These are phyloP conservation scores for Phaonia tiefii DNA, from an alignment of 2,888 invertebrate species.

Conservation along the genomic window DNA sequence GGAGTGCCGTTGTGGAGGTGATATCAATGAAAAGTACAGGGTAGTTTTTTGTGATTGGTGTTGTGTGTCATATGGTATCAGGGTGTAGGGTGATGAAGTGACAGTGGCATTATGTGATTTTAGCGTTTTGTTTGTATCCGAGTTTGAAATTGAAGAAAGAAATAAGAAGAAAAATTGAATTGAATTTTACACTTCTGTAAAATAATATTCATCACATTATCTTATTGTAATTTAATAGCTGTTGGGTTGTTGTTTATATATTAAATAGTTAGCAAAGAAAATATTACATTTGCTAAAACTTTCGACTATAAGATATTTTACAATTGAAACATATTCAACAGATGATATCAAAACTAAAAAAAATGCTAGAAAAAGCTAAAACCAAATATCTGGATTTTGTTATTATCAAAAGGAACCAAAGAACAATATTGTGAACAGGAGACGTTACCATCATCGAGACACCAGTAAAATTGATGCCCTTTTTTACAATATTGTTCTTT, in stretches of 20 bases:
- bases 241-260: slow-evolving; percentile 26
- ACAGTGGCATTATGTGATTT: slow-evolving; percentile 36
- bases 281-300: slow-evolving; percentile 45
- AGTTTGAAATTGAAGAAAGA: slow-evolving; percentile 71
- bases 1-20: too few species aligned
- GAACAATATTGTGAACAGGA: slow-evolving; percentile 2
- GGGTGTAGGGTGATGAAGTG: too few species aligned
- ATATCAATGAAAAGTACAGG: background rate
- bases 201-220: slow-evolving; percentile 54
- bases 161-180: slow-evolving; percentile 76
- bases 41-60: background rate
- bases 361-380: slow-evolving; percentile 59
- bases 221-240: slow-evolving; percentile 23
- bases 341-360: slow-evolving; percentile 53
- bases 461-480: too few species aligned
- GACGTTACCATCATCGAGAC: too few species aligned
- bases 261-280: slow-evolving; percentile 52
- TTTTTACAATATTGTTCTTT: slow-evolving; percentile 17
- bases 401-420: background rate
- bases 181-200: slow-evolving; percentile 63
- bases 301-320: slow-evolving; percentile 34
- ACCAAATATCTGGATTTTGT: slow-evolving; percentile 7
- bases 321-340: slow-evolving; percentile 28
- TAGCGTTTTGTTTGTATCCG: slow-evolving; percentile 49
- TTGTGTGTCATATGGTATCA: too few species aligned